Base-by-base conservation (phyloP, 2,888 invertebrate genomes). In the Lithophane leautieri region DNA sequence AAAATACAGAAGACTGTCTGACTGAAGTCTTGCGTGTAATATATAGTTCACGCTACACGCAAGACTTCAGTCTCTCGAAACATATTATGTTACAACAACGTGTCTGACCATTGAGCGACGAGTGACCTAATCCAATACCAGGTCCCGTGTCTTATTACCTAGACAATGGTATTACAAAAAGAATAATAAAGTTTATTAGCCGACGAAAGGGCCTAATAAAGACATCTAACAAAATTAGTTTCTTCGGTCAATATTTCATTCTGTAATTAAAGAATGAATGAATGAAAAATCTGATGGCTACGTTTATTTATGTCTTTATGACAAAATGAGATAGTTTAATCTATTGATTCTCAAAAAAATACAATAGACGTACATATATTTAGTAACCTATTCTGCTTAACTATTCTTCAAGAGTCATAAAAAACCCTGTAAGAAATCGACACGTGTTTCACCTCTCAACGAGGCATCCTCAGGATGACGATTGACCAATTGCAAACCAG, bases 101-200 rank as follows among this genome's bases (percentile, higher is more conserved):
- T 65, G 63, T 58, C 14, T 14, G 50, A 62, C 16, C 12, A n/a
- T 9, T 34, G n/a, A 34, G 28, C 28, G 12, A 25, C 42, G 54
- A 42, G 16, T 50, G 22, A 44, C 14, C 25, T 78, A 79, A 78
- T 73, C 63, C 19, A 40, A 80, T 73, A 52, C 4, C 11, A 65
- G 25, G 28, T 25, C 73, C 80, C 73, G 80, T 60, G 63, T 54
- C 58, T 44, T 22, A 65, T 73, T 58, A 60, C 34, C 14, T 52
- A 50, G 47, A 50, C 22, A 77, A 63, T 71, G 7, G 14, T 50
- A 61, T 69, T 54, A 77, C 42, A 50, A 56, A 54, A 78, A 56
- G 7, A 76, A 56, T 14, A 71, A 56, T 22, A 25, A 42, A 63
- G 28, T 79, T n/a, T 50, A 12, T 58, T 52, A 61, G 34, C 28